These are phyloP conservation scores for Picus viridis DNA, from an alignment of 2,797 vertebrate genomes.

Conservation along the genomic window DNA sequence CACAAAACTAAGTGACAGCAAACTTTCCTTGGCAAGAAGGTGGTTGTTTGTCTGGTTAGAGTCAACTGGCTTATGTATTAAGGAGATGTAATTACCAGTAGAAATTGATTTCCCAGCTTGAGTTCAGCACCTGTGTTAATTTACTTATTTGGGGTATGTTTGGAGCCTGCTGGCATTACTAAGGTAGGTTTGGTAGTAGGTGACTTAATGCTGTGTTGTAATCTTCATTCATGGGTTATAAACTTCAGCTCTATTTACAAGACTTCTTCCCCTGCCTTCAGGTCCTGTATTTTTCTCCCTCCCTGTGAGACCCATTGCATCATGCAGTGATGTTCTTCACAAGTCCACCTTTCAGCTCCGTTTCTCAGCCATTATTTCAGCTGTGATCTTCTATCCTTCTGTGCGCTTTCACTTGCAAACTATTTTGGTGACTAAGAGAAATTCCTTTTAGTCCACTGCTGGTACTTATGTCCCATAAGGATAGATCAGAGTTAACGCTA, in stretches of 20 bases:
- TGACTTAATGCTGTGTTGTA: not conserved
- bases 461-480: fast-evolving
- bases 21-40: not conserved
- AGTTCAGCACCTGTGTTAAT: not conserved
- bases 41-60: not conserved
- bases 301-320: fast-evolving
- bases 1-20: not conserved
- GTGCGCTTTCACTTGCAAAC: not conserved
- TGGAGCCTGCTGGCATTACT: not conserved
- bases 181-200: not conserved
- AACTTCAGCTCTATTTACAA: not conserved
- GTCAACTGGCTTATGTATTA: not conserved
- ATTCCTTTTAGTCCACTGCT: fast-evolving
- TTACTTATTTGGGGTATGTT: not conserved
- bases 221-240: not conserved
- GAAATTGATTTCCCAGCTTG: not conserved
- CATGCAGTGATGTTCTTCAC: not conserved
- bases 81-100: not conserved
- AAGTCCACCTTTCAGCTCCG: fast-evolving
- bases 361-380: not conserved
- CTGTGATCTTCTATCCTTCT: not conserved
- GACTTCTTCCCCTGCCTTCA: not conserved
- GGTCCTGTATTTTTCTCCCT: not conserved
- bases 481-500: not conserved
- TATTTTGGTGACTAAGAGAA: not conserved